phyloP scores from a whole-genome alignment of 2,888 invertebrate genomes.

The Morpho deidamia region DNA sequence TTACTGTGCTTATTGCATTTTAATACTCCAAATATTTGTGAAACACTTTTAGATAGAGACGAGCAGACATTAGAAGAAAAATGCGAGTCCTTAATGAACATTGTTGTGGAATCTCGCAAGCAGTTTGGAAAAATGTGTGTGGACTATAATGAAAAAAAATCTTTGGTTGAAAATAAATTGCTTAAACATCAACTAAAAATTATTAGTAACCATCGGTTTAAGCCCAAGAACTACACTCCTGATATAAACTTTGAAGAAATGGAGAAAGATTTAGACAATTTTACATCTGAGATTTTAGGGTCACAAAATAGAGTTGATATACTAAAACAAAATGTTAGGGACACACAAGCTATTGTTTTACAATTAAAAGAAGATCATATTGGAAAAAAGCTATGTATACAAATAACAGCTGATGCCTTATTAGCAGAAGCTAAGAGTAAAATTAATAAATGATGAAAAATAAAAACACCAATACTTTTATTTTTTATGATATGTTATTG shows the following conservation, averaged over 20 bases:
- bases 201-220: constrained; percentile 46
- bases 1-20: too few species aligned
- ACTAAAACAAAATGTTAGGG: constrained; percentile 37
- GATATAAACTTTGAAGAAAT: constrained; percentile 33
- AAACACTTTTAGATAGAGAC: constrained; percentile 36
- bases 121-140: constrained; percentile 54
- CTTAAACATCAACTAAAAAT: constrained; percentile 52
- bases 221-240: constrained; percentile 41
- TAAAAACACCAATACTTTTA: too few species aligned
- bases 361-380: constrained; percentile 49
- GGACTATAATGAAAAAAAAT: constrained; percentile 53
- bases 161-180: constrained; percentile 52
- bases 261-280: constrained; percentile 45
- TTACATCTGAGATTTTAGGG: constrained; percentile 40
- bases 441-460: constrained; percentile 15
- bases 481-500: too few species aligned
- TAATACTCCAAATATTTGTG: not conserved
- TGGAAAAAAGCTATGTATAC: constrained; percentile 40
- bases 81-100: constrained; percentile 63
- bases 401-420: constrained; percentile 45
- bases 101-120: constrained; percentile 68
- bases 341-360: constrained; percentile 43
- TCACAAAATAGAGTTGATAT: constrained; percentile 38
- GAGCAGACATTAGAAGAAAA: constrained; percentile 45
- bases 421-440: constrained; percentile 44